Conservation (phyloP, 2,113 vertebrate genomes). For the Otocyon megalotis region DNA sequence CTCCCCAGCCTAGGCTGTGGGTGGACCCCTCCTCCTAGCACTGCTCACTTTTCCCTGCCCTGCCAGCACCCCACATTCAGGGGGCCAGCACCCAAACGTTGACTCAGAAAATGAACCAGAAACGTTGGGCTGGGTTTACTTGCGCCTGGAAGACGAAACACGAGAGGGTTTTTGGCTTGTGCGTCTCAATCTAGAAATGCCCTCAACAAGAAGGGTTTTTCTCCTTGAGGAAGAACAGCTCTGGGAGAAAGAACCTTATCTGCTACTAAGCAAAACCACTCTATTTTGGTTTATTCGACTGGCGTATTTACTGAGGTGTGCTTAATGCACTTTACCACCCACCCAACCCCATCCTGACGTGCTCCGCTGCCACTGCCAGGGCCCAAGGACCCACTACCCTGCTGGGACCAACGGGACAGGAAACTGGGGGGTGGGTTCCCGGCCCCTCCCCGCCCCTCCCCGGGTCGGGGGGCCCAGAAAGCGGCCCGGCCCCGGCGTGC, state of each 20-base stretch:
- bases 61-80: neutral
- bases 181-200: neutral
- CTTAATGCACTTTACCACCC: neutral
- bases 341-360: neutral
- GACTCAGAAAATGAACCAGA: neutral
- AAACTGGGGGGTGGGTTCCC: accelerated
- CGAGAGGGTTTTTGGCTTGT: accelerated
- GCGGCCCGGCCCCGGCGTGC: neutral
- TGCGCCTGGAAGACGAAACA: neutral
- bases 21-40: neutral
- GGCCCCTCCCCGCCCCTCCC: neutral
- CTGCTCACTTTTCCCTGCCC: neutral
- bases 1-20: neutral
- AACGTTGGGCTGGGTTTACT: neutral
- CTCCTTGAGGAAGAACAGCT: neutral
- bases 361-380: too few species aligned
- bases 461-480: neutral
- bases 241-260: neutral
- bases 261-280: neutral
- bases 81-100: neutral
- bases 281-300: neutral
- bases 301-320: neutral
- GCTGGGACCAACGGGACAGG: too few species aligned
- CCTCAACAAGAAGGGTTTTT: neutral
- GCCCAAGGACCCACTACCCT: too few species aligned